These are phyloP conservation scores for Hyposoter dolosus DNA, from an alignment of 2,888 invertebrate species.

Conservation along the genomic window DNA sequence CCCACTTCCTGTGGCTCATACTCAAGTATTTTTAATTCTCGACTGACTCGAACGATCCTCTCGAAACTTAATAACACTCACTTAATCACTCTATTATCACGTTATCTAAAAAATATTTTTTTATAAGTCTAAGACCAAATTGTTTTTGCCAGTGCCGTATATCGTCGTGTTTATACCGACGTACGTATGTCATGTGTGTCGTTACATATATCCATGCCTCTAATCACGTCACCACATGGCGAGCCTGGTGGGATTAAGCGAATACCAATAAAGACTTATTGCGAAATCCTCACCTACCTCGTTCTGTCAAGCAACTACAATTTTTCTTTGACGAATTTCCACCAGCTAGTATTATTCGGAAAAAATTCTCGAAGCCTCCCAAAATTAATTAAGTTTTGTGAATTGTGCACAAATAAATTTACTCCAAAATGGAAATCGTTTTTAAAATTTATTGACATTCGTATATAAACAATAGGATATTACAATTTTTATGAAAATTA, in stretches of 20 bases:
- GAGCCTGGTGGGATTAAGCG: conserved; percentile 38
- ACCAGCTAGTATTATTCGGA: background rate
- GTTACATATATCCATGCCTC: background rate
- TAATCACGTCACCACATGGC: conserved; percentile 41
- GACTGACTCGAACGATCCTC: background rate
- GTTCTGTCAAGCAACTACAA: conserved; percentile 3
- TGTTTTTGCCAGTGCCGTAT: background rate
- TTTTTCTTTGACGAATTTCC: background rate
- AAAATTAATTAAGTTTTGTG: background rate
- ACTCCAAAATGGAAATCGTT: too few species aligned
- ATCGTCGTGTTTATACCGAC: conserved; percentile 8
- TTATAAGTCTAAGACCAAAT: background rate
- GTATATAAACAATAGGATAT: too few species aligned
- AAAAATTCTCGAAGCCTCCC: background rate
- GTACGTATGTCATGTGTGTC: conserved; percentile 12
- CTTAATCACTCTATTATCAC: background rate
- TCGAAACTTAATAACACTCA: background rate
- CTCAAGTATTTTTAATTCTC: background rate
- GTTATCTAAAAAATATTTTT: background rate
- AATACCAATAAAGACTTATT: conserved; percentile 53
- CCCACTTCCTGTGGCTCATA: conserved; percentile 18
- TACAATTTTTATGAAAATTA: too few species aligned
- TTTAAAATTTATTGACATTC: too few species aligned
- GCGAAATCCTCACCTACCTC: conserved; percentile 34
- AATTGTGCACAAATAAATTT: background rate